Percentiles rank a stretch among this genome's conserved stretches.
Evolutionary conservation across 2,113 vertebrate species (phyloP).

Genomic region (Mungos mungo): DNA sequence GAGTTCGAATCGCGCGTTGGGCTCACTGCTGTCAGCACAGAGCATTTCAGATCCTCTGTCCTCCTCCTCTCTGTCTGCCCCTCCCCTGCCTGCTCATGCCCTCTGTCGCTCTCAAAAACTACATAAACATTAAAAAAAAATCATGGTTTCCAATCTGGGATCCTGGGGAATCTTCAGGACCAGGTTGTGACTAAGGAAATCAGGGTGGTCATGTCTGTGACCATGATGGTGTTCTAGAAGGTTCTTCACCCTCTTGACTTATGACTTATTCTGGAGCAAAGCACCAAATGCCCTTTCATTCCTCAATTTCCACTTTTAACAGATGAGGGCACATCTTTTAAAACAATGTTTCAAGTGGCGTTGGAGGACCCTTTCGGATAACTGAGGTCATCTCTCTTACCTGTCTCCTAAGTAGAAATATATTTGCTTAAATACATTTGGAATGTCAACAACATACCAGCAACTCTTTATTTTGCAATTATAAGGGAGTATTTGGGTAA

Average conservation of each 20-base stretch:
- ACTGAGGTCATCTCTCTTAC: not conserved
- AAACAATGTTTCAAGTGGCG: not conserved
- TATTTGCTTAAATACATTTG: not conserved
- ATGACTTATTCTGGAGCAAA: not conserved
- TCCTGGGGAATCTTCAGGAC: not conserved
- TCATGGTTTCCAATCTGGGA: too few species aligned
- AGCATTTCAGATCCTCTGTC: too few species aligned
- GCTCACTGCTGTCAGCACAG: too few species aligned
- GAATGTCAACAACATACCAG: not conserved
- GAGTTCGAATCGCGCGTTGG: too few species aligned
- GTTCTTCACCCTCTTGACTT: not conserved
- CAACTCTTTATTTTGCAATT: not conserved
- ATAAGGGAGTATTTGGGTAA: not conserved
- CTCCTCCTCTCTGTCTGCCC: too few species aligned
- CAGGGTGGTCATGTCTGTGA: not conserved
- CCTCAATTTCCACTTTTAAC: conserved; percentile 8
- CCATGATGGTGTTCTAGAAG: not conserved
- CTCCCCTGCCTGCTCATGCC: too few species aligned
- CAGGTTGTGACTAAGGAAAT: not conserved
- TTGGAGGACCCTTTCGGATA: not conserved
- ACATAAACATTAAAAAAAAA: too few species aligned
- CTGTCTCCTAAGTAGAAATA: not conserved
- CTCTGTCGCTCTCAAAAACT: too few species aligned
- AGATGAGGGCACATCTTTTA: not conserved
- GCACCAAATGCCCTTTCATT: not conserved